Percentiles rank a stretch among this genome's conserved stretches.
Conservation (phyloP, 2,888 invertebrate species). For the Macropis europaea region DNA sequence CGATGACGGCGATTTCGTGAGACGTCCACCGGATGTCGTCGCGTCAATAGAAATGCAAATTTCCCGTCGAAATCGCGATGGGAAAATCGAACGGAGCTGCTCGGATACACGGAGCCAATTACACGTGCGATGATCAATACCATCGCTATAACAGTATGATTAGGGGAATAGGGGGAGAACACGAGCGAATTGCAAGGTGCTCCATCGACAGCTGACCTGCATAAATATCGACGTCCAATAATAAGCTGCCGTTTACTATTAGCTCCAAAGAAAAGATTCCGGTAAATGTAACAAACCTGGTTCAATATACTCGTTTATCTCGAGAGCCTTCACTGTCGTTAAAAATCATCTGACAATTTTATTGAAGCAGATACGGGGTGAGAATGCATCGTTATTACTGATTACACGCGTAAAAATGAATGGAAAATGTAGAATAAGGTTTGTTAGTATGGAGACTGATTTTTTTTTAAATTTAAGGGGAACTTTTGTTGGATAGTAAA, state of each 20-base stretch:
- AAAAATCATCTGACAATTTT: no score
- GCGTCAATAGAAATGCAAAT: conserved; percentile 52
- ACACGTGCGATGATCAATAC: conserved; percentile 63
- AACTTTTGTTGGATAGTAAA: no score
- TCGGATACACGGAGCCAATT: conserved; percentile 51
- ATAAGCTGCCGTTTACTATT: conserved; percentile 34
- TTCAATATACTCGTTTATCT: no score
- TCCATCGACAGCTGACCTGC: conserved; percentile 43
- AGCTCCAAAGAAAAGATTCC: conserved; percentile 30
- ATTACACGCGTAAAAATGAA: no score
- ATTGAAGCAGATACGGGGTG: no score
- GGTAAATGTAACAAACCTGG: no score
- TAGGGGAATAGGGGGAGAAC: conserved; percentile 43
- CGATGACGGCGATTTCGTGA: background rate
- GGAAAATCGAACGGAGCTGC: conserved; percentile 43
- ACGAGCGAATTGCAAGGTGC: conserved; percentile 22
- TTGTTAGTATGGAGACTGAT: no score
- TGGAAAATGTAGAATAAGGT: no score
- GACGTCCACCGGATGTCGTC: background rate
- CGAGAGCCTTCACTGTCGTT: no score
- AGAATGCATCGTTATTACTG: no score
- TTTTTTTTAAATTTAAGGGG: no score
- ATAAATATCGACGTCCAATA: conserved; percentile 58
- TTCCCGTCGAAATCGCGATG: conserved; percentile 25
- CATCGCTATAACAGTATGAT: conserved; percentile 54